A percentile compares a stretch with the other conserved stretches of the same genome.
These are phyloP conservation scores for Nomada goodeniana DNA, from an alignment of 2,888 invertebrate genomes.

Conservation along the genomic window DNA sequence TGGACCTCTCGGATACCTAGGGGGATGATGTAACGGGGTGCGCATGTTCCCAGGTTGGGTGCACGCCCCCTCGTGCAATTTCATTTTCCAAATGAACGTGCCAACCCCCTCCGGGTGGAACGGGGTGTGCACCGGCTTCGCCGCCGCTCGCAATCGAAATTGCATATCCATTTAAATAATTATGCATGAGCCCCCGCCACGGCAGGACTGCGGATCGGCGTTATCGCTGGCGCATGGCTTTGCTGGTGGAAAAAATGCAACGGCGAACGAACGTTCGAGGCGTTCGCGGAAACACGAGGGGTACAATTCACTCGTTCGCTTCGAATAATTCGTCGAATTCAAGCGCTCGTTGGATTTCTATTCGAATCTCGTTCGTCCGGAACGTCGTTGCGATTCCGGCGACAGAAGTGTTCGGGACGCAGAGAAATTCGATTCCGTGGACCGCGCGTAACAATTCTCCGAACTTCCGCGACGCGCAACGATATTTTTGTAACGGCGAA, in stretches of 20 bases:
- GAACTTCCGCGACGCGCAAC: too few species aligned
- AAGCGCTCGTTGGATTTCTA: too few species aligned
- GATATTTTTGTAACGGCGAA: too few species aligned
- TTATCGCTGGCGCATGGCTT: constrained; percentile 55
- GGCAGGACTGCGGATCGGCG: constrained; percentile 53
- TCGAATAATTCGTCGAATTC: too few species aligned
- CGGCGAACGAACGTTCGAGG: neutral
- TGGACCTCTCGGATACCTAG: constrained; percentile 59
- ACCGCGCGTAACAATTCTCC: too few species aligned
- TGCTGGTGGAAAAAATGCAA: neutral
- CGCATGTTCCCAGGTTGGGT: constrained; percentile 76
- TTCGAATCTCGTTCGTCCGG: too few species aligned
- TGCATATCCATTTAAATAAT: constrained; percentile 80
- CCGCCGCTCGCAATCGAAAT: constrained; percentile 74
- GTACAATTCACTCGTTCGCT: too few species aligned
- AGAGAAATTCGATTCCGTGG: too few species aligned
- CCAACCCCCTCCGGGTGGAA: constrained; percentile 69
- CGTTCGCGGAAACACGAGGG: too few species aligned
- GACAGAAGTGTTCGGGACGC: too few species aligned
- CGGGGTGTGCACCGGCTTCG: constrained; percentile 63
- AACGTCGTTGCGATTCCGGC: too few species aligned
- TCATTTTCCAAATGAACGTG: constrained; percentile 77
- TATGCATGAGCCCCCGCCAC: constrained; percentile 76
- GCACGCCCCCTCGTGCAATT: constrained; percentile 77
- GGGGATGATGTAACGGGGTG: constrained; percentile 70